A percentile compares a stretch with the other conserved stretches of the same genome.
phyloP scores from a whole-genome alignment of 2,797 vertebrate species.

The Phaenicophaeus curvirostris region DNA sequence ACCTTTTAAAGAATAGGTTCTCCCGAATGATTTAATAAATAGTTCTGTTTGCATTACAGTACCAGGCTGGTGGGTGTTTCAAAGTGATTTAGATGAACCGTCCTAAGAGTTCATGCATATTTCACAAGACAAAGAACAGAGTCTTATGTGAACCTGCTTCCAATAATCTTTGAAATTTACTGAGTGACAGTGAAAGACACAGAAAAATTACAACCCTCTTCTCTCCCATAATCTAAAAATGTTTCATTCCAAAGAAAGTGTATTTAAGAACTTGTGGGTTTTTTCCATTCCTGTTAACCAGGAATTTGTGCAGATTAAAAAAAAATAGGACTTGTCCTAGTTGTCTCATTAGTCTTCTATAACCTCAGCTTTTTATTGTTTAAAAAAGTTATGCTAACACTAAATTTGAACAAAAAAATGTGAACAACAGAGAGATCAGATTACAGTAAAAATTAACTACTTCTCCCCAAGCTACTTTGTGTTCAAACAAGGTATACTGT shows the following conservation, averaged over 20 bases:
- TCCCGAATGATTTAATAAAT: conserved; percentile 67
- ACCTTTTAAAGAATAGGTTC: conserved; percentile 60
- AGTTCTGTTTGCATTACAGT: conserved; percentile 43
- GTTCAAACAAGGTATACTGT: background rate
- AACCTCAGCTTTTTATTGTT: background rate
- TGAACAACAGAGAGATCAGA: background rate
- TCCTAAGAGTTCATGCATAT: conserved; percentile 45
- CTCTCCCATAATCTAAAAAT: conserved; percentile 48
- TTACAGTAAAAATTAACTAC: conserved; percentile 5
- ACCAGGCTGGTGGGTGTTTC: conserved; percentile 41
- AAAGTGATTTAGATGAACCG: conserved; percentile 69
- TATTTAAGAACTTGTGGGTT: background rate
- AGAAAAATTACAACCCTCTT: conserved; percentile 28
- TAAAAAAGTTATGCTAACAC: conserved; percentile 13
- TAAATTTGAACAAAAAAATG: conserved; percentile 37
- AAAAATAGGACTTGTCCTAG: background rate
- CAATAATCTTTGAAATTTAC: conserved; percentile 68
- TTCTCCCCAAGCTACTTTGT: background rate
- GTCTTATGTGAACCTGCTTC: conserved; percentile 55
- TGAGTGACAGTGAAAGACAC: conserved; percentile 50
- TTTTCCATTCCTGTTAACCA: background rate
- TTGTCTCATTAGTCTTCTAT: conserved; percentile 32
- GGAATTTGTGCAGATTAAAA: conserved; percentile 18
- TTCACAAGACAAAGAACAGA: conserved; percentile 61
- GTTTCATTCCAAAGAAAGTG: conserved; percentile 30